Evolutionary conservation across 2,888 invertebrate species (phyloP), one percentile per base, ranked within the genome.

Genomic region (Ernsta delagoae): DNA sequence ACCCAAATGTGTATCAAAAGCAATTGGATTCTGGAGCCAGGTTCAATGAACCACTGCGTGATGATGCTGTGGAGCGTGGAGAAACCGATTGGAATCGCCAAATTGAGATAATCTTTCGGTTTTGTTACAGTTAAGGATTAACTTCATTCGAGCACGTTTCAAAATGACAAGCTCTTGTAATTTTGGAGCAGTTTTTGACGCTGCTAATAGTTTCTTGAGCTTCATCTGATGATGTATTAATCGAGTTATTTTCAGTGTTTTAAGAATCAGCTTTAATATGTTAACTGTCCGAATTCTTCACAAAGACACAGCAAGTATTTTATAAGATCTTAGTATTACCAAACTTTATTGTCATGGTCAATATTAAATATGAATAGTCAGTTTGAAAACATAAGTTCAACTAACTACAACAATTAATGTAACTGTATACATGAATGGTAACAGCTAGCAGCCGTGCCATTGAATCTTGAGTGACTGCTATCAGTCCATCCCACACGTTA

Each of bases 1-100:
- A 77, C 75, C 78, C 73, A 75, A 72, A 74, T 78, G 74, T 70
- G 67, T 75, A 76, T 75, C 74, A 77, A 75, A 75, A 73, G 65
- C 69, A 41, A 71, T 71, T 71, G 71, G 73, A 73, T 71, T 72
- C 72, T 57, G 67, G 60, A 53, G 59, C 74, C 73, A 69, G 71
- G 75, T 72, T 73, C 77, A 72, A 71, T 70, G 75, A 65, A 72
- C 74, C 70, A 54, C 59, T 57, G 50, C 59, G 54, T 43, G 56
- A 61, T 57, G 53, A 54, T 59, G 43, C 54, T 56, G 31, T 36
- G 53, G 36, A 43, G 43, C 53, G 60, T 68, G 48, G 48, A 45
- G 12, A 54, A 9, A 43, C 11, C 5, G 24, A 11, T 65, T 59
- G 36, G 16, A 11, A 65, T 59, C 57, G 36, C 8, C 12, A 59